Base-by-base conservation (phyloP, 2,113 vertebrate species). In the Percopsis transmontana region DNA sequence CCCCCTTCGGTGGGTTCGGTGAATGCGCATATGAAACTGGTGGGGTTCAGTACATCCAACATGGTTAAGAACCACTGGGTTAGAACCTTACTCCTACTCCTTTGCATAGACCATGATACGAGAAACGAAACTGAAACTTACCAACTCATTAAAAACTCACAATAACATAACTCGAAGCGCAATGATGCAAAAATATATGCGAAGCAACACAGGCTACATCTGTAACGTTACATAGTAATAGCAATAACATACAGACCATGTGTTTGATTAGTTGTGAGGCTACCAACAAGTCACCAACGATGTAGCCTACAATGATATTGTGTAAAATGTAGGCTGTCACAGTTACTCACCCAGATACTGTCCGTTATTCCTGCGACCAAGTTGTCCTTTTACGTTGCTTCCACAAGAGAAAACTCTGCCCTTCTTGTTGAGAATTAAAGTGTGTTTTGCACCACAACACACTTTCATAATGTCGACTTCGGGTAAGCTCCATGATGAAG, bases 121-220 rank as follows among this genome's bases (percentile, higher is more conserved):
- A 7, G 81, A 90, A 90, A 87, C 74, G 81, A 91, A 91, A 90
- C 58, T 40, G 73, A 89, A 86, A 86, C 63, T 13, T 9, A 3
- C 18, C 19, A 1, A n/a, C 9, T 50, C 47, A 19, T 23, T 4
- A 21, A 8, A 1, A 16, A 16, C 6, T 9, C 42, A 45, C 12
- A 16, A 45, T 21, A 23, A 21, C 8, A 2, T 52, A 21, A 19
- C 20, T 13, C 5, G 27, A n/a, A n/a, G n/a, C n/a, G n/a, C n/a
- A n/a, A n/a, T n/a, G n/a, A n/a, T n/a, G n/a, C n/a, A n/a, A n/a
- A n/a, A n/a, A n/a, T n/a, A n/a, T n/a, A n/a, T n/a, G n/a, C n/a
- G n/a, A n/a, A n/a, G n/a, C n/a, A n/a, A n/a, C n/a, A n/a, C n/a
- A n/a, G n/a, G n/a, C n/a, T n/a, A n/a, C n/a, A n/a, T 18, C 27